Evolutionary conservation across 2,888 invertebrate species (phyloP), one percentile per base, ranked within the genome.

Genomic region (Galeruca laticollis): DNA sequence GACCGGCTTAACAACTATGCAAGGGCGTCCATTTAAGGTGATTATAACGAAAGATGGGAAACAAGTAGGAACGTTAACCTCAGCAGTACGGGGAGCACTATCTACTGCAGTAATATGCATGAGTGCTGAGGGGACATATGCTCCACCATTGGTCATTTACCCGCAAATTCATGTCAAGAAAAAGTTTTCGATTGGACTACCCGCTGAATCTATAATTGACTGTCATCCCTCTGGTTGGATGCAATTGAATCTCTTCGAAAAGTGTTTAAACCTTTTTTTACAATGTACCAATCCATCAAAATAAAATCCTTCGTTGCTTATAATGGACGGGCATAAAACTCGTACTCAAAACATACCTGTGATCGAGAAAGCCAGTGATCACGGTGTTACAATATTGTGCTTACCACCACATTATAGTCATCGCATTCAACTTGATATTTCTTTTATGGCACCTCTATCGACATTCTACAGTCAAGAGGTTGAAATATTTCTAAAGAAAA

Each of bases 171-270:
- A n/a, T n/a, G n/a, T n/a, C n/a, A n/a, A n/a, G n/a, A n/a, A n/a
- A n/a, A n/a, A n/a, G n/a, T n/a, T n/a, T n/a, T n/a, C n/a, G n/a
- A n/a, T n/a, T n/a, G n/a, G n/a, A n/a, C n/a, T n/a, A 26, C 26
- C 26, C 2, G 2, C 26, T 26, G 5, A 26, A 26, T 26, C 1
- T 5, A 26, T 26, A 26, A 4, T 26, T 0, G 2, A 2, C 0
- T 26, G 26, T 5, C 26, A 26, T 1, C 26, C 26, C 5, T 26
- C 26, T 26, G 26, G 2, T 57, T 66, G 66, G 59, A 66, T 57
- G 66, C 49, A 66, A 40, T 5, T 57, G 21, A 26, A 43, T 37
- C 47, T 66, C 20, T 66, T 66, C 49, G 66, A 66, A 59, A 66
- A 51, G 51, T 60, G 60, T 47, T 51, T 60, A 20, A 33, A 60